phyloP scores from a whole-genome alignment of 1,140 invertebrate species.

The Nomia melanderi region DNA sequence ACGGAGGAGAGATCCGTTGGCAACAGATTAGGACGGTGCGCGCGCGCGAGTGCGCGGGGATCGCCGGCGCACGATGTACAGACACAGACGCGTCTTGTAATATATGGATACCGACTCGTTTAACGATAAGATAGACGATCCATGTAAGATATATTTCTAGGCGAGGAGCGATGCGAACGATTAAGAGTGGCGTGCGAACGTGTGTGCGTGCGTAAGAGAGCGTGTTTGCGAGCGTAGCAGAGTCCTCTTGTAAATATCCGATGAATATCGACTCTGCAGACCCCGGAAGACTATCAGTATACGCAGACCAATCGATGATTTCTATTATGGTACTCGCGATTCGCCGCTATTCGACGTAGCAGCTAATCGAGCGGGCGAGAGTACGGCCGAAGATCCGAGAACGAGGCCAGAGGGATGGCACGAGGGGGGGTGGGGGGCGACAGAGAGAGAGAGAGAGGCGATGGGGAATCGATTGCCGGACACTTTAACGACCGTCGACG shows the following conservation, averaged over 20 bases:
- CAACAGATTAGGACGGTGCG: slow-evolving; percentile 17
- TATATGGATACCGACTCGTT: slow-evolving; percentile 54
- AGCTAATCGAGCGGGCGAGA: neutral
- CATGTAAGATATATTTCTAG: slow-evolving; percentile 67
- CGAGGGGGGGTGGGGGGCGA: neutral
- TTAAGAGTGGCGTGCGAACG: too few relatives aligned
- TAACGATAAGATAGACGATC: slow-evolving; percentile 61
- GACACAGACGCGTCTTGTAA: slow-evolving; percentile 53
- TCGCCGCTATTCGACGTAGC: slow-evolving; percentile 38
- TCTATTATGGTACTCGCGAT: slow-evolving; percentile 48
- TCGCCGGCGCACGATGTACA: too few relatives aligned
- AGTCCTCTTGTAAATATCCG: slow-evolving; percentile 50
- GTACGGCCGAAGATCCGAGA: too few relatives aligned
- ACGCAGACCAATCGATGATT: slow-evolving; percentile 57
- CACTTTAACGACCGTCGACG: neutral
- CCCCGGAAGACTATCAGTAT: slow-evolving; percentile 60
- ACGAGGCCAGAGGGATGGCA: too few relatives aligned
- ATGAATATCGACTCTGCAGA: slow-evolving; percentile 42
- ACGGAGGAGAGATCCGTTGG: slow-evolving; percentile 9
- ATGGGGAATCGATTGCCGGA: neutral
- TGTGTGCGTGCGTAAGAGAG: neutral
- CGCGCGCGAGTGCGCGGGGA: too few relatives aligned
- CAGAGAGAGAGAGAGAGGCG: neutral
- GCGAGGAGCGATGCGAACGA: slow-evolving; percentile 26
- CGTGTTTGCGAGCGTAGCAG: slow-evolving; percentile 16